These are phyloP conservation scores for Arremon aurantiirostris DNA, from an alignment of 2,797 vertebrate species.

Conservation along the genomic window DNA sequence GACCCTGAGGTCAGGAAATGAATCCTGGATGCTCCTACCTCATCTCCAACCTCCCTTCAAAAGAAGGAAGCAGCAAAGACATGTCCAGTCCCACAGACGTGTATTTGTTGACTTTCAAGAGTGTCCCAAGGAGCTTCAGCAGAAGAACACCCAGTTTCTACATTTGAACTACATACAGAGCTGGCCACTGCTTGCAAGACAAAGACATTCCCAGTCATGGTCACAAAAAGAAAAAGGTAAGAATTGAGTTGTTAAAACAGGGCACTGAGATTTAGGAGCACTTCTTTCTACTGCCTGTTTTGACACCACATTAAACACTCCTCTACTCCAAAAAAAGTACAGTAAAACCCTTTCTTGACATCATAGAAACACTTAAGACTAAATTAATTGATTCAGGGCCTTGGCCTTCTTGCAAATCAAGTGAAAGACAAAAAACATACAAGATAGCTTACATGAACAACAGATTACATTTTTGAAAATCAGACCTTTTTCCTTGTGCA, in stretches of 20 bases:
- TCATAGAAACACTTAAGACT: background rate
- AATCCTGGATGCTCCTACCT: background rate
- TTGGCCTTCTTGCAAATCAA: background rate
- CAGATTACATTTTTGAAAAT: background rate
- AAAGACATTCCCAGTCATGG: background rate
- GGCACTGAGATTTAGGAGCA: background rate
- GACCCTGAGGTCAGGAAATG: background rate
- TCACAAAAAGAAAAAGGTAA: background rate
- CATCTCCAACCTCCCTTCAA: background rate
- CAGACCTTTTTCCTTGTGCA: background rate
- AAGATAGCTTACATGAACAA: background rate
- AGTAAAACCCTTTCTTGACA: background rate
- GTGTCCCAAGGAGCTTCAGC: background rate
- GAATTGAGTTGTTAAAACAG: background rate
- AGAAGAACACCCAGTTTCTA: background rate
- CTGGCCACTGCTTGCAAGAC: background rate
- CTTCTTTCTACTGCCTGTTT: background rate
- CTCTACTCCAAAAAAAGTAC: background rate
- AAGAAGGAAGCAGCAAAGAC: background rate
- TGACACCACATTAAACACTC: background rate
- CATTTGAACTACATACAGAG: background rate
- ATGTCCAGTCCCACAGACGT: accelerated
- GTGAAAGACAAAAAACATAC: background rate
- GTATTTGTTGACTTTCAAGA: background rate
- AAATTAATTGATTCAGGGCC: background rate